A percentile compares a stretch with the other conserved stretches of the same genome.
These are phyloP conservation scores for Mactromeris polynyma DNA, from an alignment of 2,888 invertebrate species.

Conservation along the genomic window DNA sequence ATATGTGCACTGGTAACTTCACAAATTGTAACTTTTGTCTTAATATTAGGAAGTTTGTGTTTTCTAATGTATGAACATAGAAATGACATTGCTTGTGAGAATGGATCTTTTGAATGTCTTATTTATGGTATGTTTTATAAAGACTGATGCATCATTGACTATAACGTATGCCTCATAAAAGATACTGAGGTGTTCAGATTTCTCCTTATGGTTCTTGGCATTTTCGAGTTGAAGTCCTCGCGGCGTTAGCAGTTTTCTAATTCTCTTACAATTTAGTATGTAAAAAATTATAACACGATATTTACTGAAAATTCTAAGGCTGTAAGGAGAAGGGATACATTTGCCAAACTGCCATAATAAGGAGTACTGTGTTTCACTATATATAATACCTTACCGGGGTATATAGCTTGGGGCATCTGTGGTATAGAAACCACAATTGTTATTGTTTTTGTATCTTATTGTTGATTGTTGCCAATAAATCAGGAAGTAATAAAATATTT, in stretches of 20 bases:
- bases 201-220: too few relatives aligned
- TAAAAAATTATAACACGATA: too few relatives aligned
- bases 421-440: neutral
- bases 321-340: too few relatives aligned
- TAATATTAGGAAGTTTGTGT: neutral
- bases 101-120: conserved; percentile 2
- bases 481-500: neutral
- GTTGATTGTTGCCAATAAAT: conserved; percentile 1
- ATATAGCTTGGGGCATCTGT: neutral
- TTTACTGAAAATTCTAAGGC: too few relatives aligned
- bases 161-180: neutral
- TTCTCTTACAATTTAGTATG: too few relatives aligned
- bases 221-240: too few relatives aligned
- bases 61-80: neutral
- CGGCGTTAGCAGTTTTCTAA: too few relatives aligned
- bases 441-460: neutral
- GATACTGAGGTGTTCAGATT: too few relatives aligned
- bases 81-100: neutral
- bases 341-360: too few relatives aligned
- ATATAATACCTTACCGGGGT: too few relatives aligned
- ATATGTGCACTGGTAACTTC: neutral
- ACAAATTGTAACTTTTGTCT: neutral
- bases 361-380: too few relatives aligned
- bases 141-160: neutral
- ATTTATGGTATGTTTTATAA: neutral